Evolutionary conservation across 2,113 vertebrate species (phyloP), one percentile per base, ranked within the genome.

Genomic region (Vulpes ferrilata): DNA sequence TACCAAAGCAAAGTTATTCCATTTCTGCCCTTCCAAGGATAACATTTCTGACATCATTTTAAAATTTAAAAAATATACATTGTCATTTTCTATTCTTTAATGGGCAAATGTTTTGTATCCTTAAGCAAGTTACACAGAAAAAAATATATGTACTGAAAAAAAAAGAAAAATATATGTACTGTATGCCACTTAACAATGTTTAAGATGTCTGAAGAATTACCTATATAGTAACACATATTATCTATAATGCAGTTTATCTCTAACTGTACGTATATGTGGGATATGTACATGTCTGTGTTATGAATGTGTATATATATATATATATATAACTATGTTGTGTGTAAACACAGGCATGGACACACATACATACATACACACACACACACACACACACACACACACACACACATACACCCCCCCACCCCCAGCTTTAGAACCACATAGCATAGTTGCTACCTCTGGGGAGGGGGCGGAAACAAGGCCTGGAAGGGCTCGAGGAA

Each of bases 271-370:
- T 84, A 73, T 67, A 10, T 17, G 7, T 23, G 15, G 76, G 30
- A 76, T 48, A 15, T 62, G 9, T 76, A 59, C 9, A 38, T 3
- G 16, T 55, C 30, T 62, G 3, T 55, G 20, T 43, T 43, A 43
- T 35, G 7, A 32, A 27, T 16, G 3, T 16, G 3, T 48, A 0
- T 7, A 12, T 9, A 30, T 7, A 0, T 7, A 12, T 9, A 30
- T 7, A 16, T 19, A 1, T 5, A 53, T 57, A 93, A 1, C 30
- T 53, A 25, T 16, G 71, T 25, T 3, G 53, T 11, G 3, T 10
- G 17, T 2, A 5, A 15, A 9, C 17, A 19, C 67, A n/a, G 15
- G 12, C 15, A 60, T 20, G 43, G 43, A 60, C 12, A 43, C 5
- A 17, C 27, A 62, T 32, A 67, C 11, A 7, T 16, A 57, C 4